Percentiles rank a stretch among this genome's conserved stretches.
Evolutionary conservation across 2,113 vertebrate genomes (phyloP).

Genomic region (Megaptera novaeangliae): DNA sequence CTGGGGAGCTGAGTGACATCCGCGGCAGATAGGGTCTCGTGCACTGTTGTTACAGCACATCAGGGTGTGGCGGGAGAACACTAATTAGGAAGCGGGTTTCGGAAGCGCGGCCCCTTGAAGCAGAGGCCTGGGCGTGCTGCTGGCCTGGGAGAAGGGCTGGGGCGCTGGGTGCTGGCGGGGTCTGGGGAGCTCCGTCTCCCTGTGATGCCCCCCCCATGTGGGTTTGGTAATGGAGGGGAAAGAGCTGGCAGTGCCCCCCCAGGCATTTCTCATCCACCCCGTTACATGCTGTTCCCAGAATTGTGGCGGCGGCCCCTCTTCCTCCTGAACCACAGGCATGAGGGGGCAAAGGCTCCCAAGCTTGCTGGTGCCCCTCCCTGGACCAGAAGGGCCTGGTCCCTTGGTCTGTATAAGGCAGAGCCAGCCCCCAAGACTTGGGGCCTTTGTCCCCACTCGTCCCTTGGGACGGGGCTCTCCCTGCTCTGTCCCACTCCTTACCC

Average conservation of each 20-base stretch:
- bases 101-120: not conserved
- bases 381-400: not conserved
- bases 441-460: not conserved
- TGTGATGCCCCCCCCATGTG: not conserved
- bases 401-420: too few species aligned
- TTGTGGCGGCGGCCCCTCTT: not conserved
- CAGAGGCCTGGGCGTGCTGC: not conserved
- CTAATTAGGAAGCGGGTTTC: not conserved
- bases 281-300: not conserved
- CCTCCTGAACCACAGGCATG: not conserved
- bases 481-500: not conserved
- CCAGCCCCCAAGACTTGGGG: fast-evolving
- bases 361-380: not conserved
- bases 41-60: not conserved
- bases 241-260: not conserved
- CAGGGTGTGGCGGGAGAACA: not conserved
- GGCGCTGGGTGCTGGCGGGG: not conserved
- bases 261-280: not conserved
- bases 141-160: not conserved
- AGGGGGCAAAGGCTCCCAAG: not conserved
- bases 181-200: not conserved
- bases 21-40: not conserved
- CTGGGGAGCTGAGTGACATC: not conserved
- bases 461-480: not conserved
- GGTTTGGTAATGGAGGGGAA: not conserved